Evolutionary conservation across 2,797 vertebrate genomes (phyloP).

Genomic region (Crax fasciolata): DNA sequence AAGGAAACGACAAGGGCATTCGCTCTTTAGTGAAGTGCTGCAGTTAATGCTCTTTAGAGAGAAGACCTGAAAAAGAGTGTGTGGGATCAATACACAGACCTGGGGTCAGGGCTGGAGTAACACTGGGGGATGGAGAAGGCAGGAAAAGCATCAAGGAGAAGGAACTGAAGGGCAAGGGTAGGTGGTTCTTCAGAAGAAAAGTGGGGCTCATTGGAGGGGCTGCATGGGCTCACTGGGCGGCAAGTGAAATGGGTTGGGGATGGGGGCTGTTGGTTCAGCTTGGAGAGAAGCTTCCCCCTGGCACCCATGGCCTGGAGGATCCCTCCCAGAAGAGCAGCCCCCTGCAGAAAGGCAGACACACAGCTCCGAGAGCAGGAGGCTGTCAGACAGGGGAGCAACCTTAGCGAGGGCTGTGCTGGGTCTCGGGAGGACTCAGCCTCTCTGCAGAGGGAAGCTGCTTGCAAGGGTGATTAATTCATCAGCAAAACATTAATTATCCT

Average conservation of each 20-base stretch:
- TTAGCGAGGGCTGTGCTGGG: conserved; percentile 43
- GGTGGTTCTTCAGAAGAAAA: not conserved
- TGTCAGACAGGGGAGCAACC: conserved; percentile 18
- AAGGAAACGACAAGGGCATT: conserved; percentile 59
- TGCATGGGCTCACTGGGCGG: not conserved
- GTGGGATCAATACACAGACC: conserved; percentile 21
- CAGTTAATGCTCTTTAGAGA: conserved; percentile 25
- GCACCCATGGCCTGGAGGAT: conserved; percentile 14
- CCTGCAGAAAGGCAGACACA: conserved; percentile 38
- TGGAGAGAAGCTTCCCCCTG: not conserved
- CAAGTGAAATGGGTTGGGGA: not conserved
- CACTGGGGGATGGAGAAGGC: not conserved
- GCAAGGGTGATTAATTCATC: conserved; percentile 79
- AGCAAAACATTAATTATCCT: conserved; percentile 79
- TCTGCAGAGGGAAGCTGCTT: conserved; percentile 60
- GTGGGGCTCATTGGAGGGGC: not conserved
- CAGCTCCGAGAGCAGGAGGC: not conserved
- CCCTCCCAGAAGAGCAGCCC: not conserved
- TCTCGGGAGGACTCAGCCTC: conserved; percentile 42
- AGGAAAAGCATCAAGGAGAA: conserved; percentile 2
- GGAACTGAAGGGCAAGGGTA: not conserved
- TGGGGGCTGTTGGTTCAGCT: not conserved
- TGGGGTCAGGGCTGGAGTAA: conserved; percentile 20
- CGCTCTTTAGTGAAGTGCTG: conserved; percentile 28
- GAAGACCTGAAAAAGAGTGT: not conserved